These are phyloP conservation scores for Aldrovandia affinis DNA, from an alignment of 2,797 vertebrate genomes.

Conservation along the genomic window DNA sequence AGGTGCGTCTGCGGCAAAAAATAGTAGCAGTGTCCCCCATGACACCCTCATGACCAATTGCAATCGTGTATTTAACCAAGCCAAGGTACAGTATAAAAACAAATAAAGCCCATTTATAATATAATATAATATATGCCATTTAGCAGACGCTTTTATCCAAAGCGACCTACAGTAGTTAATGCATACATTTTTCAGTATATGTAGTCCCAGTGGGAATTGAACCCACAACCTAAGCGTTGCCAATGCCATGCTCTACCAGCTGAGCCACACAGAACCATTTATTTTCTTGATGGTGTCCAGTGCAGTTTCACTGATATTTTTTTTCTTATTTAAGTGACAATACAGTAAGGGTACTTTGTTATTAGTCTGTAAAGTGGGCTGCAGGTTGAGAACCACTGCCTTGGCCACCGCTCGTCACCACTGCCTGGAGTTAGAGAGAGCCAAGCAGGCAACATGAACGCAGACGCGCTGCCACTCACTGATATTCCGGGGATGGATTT, in stretches of 20 bases:
- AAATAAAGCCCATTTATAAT: not conserved
- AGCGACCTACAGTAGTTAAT: too few relatives aligned
- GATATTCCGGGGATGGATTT: constrained; percentile 61
- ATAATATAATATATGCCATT: not conserved
- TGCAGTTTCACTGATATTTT: not conserved
- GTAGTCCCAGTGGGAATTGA: too few relatives aligned
- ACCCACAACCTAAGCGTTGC: too few relatives aligned
- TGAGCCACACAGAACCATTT: too few relatives aligned
- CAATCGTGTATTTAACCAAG: too few relatives aligned
- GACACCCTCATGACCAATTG: too few relatives aligned
- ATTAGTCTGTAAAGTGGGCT: not conserved
- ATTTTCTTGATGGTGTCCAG: not conserved
- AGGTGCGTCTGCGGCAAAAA: too few relatives aligned
- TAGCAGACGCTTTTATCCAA: too few relatives aligned
- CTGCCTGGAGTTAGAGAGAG: not conserved
- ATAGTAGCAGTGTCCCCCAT: too few relatives aligned
- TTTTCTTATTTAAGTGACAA: not conserved
- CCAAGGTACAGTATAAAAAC: too few relatives aligned
- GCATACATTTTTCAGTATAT: too few relatives aligned
- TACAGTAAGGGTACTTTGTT: not conserved
- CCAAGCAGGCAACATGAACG: not conserved
- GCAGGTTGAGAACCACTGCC: not conserved
- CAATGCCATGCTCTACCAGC: too few relatives aligned
- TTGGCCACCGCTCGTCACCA: not conserved
- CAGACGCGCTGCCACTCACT: constrained; percentile 66